Evolutionary conservation across 2,888 invertebrate genomes (phyloP), one percentile per base, ranked within the genome.

Genomic region (Bellardia bayeri): DNA sequence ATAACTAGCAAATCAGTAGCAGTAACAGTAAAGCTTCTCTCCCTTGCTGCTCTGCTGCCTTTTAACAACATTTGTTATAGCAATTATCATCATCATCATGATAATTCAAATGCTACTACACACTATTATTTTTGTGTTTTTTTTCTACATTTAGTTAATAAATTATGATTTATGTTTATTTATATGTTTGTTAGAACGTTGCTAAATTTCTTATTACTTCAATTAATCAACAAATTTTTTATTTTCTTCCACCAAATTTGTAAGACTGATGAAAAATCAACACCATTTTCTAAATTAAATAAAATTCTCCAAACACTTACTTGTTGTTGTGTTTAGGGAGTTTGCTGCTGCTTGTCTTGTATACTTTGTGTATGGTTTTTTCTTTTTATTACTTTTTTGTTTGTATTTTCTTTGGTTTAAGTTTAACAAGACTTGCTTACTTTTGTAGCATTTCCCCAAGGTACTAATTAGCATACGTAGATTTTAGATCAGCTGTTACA

Each of bases 381-480:
- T 86, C 61, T 82, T 82, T 75, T 69, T 54, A 74, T 79, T 71
- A 66, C 82, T 75, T 81, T 81, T 74, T 76, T 81, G 74, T 45
- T 37, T 40, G 66, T 2, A 7, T 49, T 37, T 63, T 78, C 42
- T 51, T 61, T 79, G 13, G 72, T 82, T 49, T 37, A 61, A 0
- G 13, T 80, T 80, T 56, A 23, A 23, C 30, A 81, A 81, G 66
- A 83, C 40, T 75, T 79, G 42, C 69, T 82, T 82, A 61, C 66
- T 87, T 63, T 84, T 76, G 63, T 6, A 49, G 56, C 75, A 88
- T 93, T 92, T 93, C 94, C 94, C 94, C 91, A 90, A 91, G 93
- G 94, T 92, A 92, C 92, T 93, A 93, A 93, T 93, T 93, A 93
- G 92, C 92, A 92, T 91, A 91, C 81, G 54, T 79, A 66, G 90